These are phyloP conservation scores for Cryptosula pallasiana DNA, from an alignment of 2,888 invertebrate species.

Conservation along the genomic window DNA sequence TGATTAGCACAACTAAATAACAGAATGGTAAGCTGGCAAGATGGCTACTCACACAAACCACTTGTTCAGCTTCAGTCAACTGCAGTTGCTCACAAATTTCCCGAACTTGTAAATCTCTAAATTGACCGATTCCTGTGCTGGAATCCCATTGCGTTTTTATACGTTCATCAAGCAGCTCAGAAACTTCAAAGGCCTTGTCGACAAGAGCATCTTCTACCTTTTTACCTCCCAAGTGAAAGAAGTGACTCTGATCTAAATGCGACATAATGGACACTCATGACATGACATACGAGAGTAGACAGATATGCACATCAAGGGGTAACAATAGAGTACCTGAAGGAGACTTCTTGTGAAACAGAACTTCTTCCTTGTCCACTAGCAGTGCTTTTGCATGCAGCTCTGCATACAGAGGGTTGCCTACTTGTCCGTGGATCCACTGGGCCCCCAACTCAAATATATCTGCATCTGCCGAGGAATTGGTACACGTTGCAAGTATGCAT, in stretches of 20 bases:
- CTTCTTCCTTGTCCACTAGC: background rate
- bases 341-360: no score
- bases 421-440: constrained; percentile 25
- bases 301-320: no score
- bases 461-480: no score
- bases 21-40: no score
- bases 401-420: constrained; percentile 25
- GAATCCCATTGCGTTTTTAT: background rate
- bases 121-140: background rate
- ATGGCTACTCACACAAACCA: background rate
- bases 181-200: background rate
- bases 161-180: background rate
- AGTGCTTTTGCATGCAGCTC: background rate
- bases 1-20: no score
- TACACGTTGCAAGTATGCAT: no score
- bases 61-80: background rate
- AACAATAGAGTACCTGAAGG: no score
- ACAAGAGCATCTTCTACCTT: background rate
- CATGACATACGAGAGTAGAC: no score
- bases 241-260: no score
- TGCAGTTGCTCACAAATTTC: background rate
- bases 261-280: no score
- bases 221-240: background rate
- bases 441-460: constrained; percentile 27
- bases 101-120: background rate